These are phyloP conservation scores for Coregonus ussuriensis DNA, from an alignment of 2,797 vertebrate genomes.

Conservation along the genomic window DNA sequence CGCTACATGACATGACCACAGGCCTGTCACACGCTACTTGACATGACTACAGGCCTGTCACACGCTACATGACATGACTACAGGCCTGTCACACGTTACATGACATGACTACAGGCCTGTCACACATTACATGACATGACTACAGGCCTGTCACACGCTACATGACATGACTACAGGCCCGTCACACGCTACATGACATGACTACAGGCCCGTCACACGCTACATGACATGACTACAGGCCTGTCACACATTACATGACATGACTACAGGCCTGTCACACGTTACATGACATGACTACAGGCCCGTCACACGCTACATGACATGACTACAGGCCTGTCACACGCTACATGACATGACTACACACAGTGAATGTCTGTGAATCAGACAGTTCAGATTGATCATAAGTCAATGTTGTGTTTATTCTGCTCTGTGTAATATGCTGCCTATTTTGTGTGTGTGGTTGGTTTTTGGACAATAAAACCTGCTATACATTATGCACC, in stretches of 20 bases:
- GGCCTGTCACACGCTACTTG: no score
- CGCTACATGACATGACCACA: not conserved
- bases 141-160: no score
- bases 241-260: conserved; percentile 19
- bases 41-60: no score
- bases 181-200: no score
- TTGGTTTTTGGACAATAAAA: no score
- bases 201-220: no score
- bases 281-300: not conserved
- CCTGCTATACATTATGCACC: not conserved
- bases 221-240: not conserved
- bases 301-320: conserved; percentile 17
- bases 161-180: no score
- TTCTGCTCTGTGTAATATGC: not conserved
- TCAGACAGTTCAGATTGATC: not conserved
- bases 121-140: no score
- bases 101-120: no score
- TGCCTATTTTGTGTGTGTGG: not conserved
- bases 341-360: not conserved
- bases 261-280: conserved; percentile 33
- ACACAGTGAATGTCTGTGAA: no score
- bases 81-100: no score
- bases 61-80: no score
- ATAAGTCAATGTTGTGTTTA: not conserved
- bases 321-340: not conserved